A percentile compares a stretch with the other conserved stretches of the same genome.
Evolutionary conservation across 1,140 invertebrate species (phyloP).

Genomic region (Anastrepha ludens): DNA sequence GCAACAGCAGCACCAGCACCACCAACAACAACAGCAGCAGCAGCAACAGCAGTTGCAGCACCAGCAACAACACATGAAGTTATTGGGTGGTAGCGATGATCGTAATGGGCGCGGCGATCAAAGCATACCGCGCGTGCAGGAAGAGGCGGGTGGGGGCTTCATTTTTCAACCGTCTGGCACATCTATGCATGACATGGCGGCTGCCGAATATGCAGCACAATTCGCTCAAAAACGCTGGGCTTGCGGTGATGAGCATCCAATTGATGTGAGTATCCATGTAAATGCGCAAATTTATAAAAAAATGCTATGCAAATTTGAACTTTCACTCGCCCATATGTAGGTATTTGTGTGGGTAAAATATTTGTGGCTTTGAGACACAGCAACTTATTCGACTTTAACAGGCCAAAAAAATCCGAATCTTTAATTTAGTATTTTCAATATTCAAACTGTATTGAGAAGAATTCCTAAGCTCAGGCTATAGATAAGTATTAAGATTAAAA

Average conservation of each 20-base stretch:
- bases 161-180: conserved; percentile 66
- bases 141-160: conserved; percentile 69
- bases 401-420: too few relatives aligned
- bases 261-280: conserved; percentile 68
- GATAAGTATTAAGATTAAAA: too few relatives aligned
- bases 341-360: too few relatives aligned
- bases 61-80: conserved; percentile 72
- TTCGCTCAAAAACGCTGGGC: conserved; percentile 72
- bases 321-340: too few relatives aligned
- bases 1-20: conserved; percentile 60
- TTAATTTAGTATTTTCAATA: too few relatives aligned
- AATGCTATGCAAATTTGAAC: background rate
- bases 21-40: conserved; percentile 60
- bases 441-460: too few relatives aligned
- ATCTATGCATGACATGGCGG: conserved; percentile 65
- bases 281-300: background rate
- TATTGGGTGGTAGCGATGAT: conserved; percentile 72
- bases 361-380: too few relatives aligned
- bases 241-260: conserved; percentile 71
- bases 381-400: too few relatives aligned
- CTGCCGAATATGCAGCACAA: conserved; percentile 70
- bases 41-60: conserved; percentile 56
- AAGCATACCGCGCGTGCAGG: conserved; percentile 62
- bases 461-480: too few relatives aligned
- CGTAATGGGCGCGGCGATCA: conserved; percentile 71